Evolutionary conservation across 2,113 vertebrate genomes (phyloP).

Genomic region (Carlito syrichta): DNA sequence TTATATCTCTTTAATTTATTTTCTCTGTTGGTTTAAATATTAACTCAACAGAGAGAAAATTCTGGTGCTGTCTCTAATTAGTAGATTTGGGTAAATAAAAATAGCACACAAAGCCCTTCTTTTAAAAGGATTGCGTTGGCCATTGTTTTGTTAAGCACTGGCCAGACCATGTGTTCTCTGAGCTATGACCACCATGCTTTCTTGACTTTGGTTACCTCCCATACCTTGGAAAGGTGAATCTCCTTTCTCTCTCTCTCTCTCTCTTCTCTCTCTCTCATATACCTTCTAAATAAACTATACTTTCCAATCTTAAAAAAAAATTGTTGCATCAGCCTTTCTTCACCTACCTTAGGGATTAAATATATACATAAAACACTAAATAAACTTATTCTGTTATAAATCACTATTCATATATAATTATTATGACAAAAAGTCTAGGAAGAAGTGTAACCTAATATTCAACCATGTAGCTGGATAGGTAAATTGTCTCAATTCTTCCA

Average conservation of each 20-base stretch:
- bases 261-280: too few species aligned
- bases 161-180: too few species aligned
- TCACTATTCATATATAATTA: background rate
- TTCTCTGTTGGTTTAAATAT: background rate
- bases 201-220: too few species aligned
- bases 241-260: too few species aligned
- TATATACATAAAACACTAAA: background rate
- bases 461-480: background rate
- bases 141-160: too few species aligned
- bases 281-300: too few species aligned
- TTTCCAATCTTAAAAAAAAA: too few species aligned
- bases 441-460: background rate
- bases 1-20: background rate
- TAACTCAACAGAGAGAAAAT: background rate
- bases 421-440: background rate
- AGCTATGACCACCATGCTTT: too few species aligned
- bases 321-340: conserved; percentile 16
- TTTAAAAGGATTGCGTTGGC: too few species aligned
- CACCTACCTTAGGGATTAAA: background rate
- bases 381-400: background rate
- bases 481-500: background rate
- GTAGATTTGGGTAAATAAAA: background rate
- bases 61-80: background rate
- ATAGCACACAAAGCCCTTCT: background rate
- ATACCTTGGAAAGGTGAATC: too few species aligned